A percentile compares a stretch with the other conserved stretches of the same genome.
These are phyloP conservation scores for Echinops telfairi DNA, from an alignment of 2,113 vertebrate species.

Conservation along the genomic window DNA sequence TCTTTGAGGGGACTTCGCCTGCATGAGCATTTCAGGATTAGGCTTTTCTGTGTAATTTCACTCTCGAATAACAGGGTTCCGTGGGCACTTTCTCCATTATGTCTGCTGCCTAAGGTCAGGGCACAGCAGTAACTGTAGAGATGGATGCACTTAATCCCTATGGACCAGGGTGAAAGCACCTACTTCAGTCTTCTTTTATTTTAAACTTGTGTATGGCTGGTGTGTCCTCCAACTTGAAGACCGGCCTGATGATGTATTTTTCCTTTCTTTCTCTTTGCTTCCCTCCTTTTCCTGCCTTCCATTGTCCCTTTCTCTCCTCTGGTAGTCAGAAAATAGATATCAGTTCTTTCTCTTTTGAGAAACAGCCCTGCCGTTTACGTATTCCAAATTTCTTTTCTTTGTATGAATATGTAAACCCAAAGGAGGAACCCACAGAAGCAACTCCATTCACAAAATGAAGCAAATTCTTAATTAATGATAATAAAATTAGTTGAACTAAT, in stretches of 20 bases:
- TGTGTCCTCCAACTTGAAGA: not conserved
- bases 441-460: not conserved
- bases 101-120: conserved; percentile 38
- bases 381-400: not conserved
- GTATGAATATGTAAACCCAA: not conserved
- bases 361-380: not conserved
- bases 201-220: not conserved
- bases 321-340: not conserved
- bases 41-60: conserved; percentile 57
- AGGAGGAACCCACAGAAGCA: not conserved
- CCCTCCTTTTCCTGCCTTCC: no score
- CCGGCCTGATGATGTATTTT: not conserved
- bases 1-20: conserved; percentile 45
- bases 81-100: conserved; percentile 44
- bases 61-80: conserved; percentile 55
- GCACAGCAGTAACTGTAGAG: conserved; percentile 41
- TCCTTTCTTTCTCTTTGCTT: not conserved
- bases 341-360: not conserved
- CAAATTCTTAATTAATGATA: conserved; percentile 1
- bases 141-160: conserved; percentile 57
- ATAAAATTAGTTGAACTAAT: not conserved
- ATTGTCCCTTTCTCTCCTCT: not conserved
- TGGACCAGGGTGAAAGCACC: conserved; percentile 23
- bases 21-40: conserved; percentile 65
- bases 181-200: conserved; percentile 48